Evolutionary conservation across 2,113 vertebrate species (phyloP), one percentile per base, ranked within the genome.

Genomic region (rat (Rattus norvegicus)): DNA sequence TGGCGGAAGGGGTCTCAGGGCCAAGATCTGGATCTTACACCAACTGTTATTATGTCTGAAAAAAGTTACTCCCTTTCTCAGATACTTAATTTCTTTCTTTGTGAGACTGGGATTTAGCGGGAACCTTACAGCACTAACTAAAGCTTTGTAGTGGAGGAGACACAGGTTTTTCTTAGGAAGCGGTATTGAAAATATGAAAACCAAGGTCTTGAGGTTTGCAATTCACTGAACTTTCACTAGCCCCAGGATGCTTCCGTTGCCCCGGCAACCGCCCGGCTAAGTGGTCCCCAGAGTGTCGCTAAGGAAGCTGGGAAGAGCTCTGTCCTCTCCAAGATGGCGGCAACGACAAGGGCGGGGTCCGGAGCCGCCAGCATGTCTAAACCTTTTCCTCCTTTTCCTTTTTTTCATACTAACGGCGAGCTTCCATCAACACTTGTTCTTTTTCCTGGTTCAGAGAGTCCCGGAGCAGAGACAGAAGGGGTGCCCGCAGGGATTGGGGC

Each of bases 321-420:
- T 93, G 86, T 67, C 95, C 96, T 96, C 43, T 70, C 54, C 92
- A 96, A 92, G 76, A 97, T 97, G 97, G 96, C 91, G 94, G 88
- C 76, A 16, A 20, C 1, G 92, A 80, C 6, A 52, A 67, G 94
- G 96, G 97, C 54, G 92, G 96, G 81, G 91, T 39, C 43, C 59
- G 33, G 69, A 13, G 33, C 70, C 0, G 81, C 19, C 75, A 2
- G 47, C 36, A 33, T 1, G 70, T 73, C 49, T 79, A 12, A 81
- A 63, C 67, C 30, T 72, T 79, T 43, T 56, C 91, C 59, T 63
- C 33, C 49, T 84, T 95, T 90, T 91, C 80, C 75, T 67, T 59
- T 80, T 89, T 91, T 67, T 26, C 83, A 7, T 16, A 33, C 61
- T 16, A 36, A 26, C 49, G 24, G 63, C 17, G 80, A 93, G 52